phyloP scores from a whole-genome alignment of 2,797 vertebrate genomes.

The Tragopan temminckii region DNA sequence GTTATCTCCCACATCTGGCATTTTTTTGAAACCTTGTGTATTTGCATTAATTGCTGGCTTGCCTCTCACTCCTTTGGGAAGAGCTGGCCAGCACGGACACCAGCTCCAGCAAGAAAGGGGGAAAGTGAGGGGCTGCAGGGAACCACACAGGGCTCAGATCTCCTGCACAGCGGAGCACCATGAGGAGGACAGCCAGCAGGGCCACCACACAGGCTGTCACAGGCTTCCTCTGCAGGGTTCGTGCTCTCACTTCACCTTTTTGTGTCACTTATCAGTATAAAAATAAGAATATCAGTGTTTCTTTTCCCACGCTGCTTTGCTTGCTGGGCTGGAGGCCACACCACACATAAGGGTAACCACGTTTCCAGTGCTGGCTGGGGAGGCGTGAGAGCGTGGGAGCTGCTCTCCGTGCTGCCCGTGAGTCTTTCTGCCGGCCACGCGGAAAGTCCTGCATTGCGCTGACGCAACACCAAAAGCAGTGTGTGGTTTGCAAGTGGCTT shows the following conservation, averaged over 20 bases:
- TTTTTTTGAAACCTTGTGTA: not conserved
- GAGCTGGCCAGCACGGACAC: not conserved
- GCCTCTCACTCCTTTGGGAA: not conserved
- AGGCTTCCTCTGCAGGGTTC: not conserved
- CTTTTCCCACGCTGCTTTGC: accelerated
- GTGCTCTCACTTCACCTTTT: not conserved
- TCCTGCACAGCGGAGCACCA: accelerated
- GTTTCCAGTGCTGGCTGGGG: not conserved
- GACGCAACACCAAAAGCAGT: accelerated
- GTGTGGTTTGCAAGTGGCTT: not conserved
- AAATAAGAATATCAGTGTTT: not conserved
- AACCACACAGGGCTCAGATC: accelerated
- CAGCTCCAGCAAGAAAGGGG: not conserved
- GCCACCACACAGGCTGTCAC: not conserved
- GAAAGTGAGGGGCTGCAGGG: not conserved
- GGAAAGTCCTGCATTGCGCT: not conserved
- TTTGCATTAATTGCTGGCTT: not conserved
- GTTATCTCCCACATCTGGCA: not conserved
- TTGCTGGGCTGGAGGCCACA: accelerated
- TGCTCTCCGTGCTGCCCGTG: not conserved
- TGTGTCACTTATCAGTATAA: not conserved
- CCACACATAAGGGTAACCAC: not conserved
- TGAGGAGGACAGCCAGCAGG: not conserved
- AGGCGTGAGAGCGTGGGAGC: accelerated
- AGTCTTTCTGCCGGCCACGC: not conserved